Evolutionary conservation across 2,113 vertebrate species (phyloP).

Genomic region (Anguilla rostrata): DNA sequence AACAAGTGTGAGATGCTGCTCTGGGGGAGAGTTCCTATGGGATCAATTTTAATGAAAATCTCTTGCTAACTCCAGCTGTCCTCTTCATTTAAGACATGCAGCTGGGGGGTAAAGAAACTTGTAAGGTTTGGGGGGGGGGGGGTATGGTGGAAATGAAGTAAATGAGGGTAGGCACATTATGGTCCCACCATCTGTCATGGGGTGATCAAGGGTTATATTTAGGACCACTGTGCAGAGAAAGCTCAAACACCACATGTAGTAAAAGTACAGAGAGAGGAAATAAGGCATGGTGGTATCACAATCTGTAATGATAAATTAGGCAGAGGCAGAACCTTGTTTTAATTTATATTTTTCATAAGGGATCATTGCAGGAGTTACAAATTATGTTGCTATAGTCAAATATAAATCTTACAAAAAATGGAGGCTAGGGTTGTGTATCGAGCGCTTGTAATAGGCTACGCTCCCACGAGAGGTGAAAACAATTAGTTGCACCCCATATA

Average conservation of each 20-base stretch:
- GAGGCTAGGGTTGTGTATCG: no score
- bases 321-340: no score
- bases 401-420: no score
- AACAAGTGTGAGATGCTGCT: constrained; percentile 8
- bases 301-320: no score
- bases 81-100: constrained; percentile 5
- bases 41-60: constrained; percentile 27
- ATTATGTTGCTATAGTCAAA: no score
- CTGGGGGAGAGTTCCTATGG: background rate
- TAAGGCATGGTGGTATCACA: no score
- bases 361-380: no score
- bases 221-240: background rate
- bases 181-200: background rate
- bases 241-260: background rate
- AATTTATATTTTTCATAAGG: no score
- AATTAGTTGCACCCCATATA: no score
- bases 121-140: background rate
- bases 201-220: background rate
- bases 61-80: constrained; percentile 1
- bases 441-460: no score
- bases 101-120: background rate
- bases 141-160: background rate
- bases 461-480: no score
- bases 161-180: background rate
- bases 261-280: background rate